Conservation (phyloP, 1,140 invertebrate genomes). For the Acarapis woodi region DNA sequence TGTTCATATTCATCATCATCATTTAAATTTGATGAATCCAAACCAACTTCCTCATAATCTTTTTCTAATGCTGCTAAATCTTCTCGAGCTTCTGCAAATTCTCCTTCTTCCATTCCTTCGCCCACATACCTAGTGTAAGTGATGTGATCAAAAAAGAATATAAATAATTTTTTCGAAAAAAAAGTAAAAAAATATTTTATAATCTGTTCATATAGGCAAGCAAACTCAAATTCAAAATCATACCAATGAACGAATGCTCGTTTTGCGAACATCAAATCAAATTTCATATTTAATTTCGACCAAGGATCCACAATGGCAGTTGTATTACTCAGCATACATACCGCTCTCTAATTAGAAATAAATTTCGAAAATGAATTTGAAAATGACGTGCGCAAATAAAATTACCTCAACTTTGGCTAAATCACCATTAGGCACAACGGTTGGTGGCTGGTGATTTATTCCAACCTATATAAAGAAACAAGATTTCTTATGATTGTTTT, state of each 20-base stretch:
- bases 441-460: slow-evolving; percentile 53
- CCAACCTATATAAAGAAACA: slow-evolving; percentile 15
- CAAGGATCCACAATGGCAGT: slow-evolving; percentile 42
- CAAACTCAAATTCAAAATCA: too few species aligned
- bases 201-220: too few species aligned
- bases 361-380: too few species aligned
- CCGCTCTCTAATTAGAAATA: too few species aligned
- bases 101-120: slow-evolving; percentile 17
- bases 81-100: slow-evolving; percentile 24
- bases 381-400: too few species aligned
- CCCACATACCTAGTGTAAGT: too few species aligned
- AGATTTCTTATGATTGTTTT: slow-evolving; percentile 17
- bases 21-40: slow-evolving; percentile 24
- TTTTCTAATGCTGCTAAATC: slow-evolving; percentile 33
- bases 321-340: slow-evolving; percentile 41
- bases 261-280: slow-evolving; percentile 29
- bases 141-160: too few species aligned
- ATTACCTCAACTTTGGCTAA: slow-evolving; percentile 52
- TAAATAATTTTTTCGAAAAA: too few species aligned
- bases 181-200: too few species aligned
- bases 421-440: slow-evolving; percentile 49
- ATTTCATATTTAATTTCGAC: slow-evolving; percentile 27
- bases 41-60: slow-evolving; percentile 33
- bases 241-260: slow-evolving; percentile 23
- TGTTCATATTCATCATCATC: slow-evolving; percentile 23